These are phyloP conservation scores for Macrotrachela quadricornifera DNA, from an alignment of 1,140 invertebrate species.

Conservation along the genomic window DNA sequence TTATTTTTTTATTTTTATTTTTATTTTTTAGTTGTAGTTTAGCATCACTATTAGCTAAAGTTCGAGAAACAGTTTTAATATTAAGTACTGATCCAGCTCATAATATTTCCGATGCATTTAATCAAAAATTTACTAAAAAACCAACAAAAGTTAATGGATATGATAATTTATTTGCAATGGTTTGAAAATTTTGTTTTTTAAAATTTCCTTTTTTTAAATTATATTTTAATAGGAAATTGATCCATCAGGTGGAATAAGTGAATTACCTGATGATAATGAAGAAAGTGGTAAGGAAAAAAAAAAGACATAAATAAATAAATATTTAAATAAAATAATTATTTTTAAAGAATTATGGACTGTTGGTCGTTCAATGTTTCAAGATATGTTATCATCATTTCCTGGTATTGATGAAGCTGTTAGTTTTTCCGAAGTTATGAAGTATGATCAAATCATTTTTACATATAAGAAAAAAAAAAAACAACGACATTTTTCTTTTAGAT, in stretches of 20 bases:
- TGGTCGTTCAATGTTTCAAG: conserved; percentile 71
- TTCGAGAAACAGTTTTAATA: conserved; percentile 78
- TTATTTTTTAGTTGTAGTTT: conserved; percentile 58
- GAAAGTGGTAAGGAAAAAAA: conserved; percentile 13
- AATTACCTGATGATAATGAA: conserved; percentile 82
- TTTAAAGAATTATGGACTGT: conserved; percentile 34
- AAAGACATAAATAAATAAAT: neutral
- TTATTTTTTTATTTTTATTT: conserved; percentile 8
- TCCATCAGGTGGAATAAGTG: conserved; percentile 41
- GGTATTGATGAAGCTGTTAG: conserved; percentile 99
- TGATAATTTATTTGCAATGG: conserved; percentile 86
- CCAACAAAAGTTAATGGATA: conserved; percentile 43
- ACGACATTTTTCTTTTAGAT: conserved; percentile 35
- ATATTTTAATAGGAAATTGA: conserved; percentile 56
- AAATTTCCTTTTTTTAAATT: neutral
- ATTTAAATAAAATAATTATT: conserved; percentile 10
- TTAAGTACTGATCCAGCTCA: conserved; percentile 99
- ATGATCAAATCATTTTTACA: conserved; percentile 16
- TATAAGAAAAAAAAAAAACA: neutral
- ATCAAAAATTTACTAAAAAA: conserved; percentile 31
- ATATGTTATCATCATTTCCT: conserved; percentile 81
- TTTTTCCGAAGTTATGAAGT: conserved; percentile 97
- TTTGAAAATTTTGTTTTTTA: conserved; percentile 14
- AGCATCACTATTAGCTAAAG: conserved; percentile 73
- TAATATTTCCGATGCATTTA: conserved; percentile 74